phyloP scores from a whole-genome alignment of 92 coral and sea anemone species.

The Palythoa grandis region DNA sequence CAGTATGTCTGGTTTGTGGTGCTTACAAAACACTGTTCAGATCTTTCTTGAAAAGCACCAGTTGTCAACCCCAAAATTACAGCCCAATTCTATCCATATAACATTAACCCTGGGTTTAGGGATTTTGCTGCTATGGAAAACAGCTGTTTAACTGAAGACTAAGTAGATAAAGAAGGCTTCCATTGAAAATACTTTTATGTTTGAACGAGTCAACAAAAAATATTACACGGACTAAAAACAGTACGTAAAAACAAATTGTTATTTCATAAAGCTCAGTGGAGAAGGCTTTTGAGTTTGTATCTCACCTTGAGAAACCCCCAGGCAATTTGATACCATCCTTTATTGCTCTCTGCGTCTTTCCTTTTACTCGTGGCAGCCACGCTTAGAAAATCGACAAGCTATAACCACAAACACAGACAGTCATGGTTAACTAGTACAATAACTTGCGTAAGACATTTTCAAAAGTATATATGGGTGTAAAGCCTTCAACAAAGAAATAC shows the following conservation, averaged over 20 bases:
- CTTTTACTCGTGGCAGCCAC: constrained; percentile 85
- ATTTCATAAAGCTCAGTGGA: neutral
- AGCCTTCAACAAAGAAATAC: too few relatives aligned
- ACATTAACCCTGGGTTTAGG: too few relatives aligned
- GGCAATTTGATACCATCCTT: constrained; percentile 98
- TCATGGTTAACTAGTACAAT: neutral
- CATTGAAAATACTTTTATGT: too few relatives aligned
- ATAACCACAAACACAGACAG: neutral
- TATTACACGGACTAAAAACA: neutral
- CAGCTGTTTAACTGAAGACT: neutral
- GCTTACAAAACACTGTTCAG: too few relatives aligned
- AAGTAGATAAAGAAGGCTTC: too few relatives aligned
- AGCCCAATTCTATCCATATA: too few relatives aligned
- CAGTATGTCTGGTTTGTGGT: too few relatives aligned
- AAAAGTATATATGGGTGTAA: too few relatives aligned
- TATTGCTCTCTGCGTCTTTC: constrained; percentile 58
- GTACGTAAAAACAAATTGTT: neutral
- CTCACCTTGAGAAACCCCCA: constrained; percentile 98
- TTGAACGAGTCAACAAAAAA: neutral
- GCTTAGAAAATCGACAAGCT: constrained; percentile 96
- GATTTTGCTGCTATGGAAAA: neutral
- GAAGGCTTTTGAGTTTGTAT: neutral
- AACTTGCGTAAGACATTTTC: neutral
- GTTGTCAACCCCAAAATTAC: too few relatives aligned
- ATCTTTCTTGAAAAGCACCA: too few relatives aligned